These are phyloP conservation scores for Arctocebus calabarensis DNA, from an alignment of 2,797 vertebrate species.

Conservation along the genomic window DNA sequence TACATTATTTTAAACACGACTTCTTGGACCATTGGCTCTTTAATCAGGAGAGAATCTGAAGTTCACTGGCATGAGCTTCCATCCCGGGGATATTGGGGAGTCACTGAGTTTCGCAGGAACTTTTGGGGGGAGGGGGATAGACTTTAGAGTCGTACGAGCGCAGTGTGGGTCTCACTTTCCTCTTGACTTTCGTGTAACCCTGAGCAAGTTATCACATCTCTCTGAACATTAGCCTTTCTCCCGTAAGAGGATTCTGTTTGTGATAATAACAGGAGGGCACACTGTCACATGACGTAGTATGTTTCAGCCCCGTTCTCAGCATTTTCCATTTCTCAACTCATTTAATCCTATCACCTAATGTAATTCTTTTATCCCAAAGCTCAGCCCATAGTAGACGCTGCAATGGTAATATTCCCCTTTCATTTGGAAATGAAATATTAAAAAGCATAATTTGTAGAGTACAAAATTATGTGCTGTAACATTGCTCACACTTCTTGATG, in stretches of 20 bases:
- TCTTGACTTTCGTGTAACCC: neutral
- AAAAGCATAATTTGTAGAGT: slow-evolving; percentile 28
- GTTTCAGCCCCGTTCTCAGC: neutral
- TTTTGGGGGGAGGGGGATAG: neutral
- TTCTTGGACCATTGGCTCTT: neutral
- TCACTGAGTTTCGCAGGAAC: neutral
- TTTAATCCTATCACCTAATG: neutral
- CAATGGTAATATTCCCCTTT: neutral
- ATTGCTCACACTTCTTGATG: slow-evolving; percentile 11
- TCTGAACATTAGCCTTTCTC: neutral
- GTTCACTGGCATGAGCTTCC: neutral
- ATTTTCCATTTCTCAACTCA: neutral
- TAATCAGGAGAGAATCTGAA: neutral
- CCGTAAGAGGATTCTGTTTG: neutral
- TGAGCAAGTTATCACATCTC: neutral
- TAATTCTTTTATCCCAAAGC: slow-evolving; percentile 14
- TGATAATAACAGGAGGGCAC: neutral
- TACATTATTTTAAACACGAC: neutral
- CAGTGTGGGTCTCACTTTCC: too few species aligned
- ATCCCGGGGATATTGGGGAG: neutral
- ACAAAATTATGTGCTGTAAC: neutral
- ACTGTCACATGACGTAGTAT: neutral
- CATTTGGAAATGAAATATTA: slow-evolving; percentile 34
- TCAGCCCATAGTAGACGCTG: neutral
- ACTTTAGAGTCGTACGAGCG: neutral